These are phyloP conservation scores for Ibidorhyncha struthersii DNA, from an alignment of 2,113 vertebrate genomes.

Conservation along the genomic window DNA sequence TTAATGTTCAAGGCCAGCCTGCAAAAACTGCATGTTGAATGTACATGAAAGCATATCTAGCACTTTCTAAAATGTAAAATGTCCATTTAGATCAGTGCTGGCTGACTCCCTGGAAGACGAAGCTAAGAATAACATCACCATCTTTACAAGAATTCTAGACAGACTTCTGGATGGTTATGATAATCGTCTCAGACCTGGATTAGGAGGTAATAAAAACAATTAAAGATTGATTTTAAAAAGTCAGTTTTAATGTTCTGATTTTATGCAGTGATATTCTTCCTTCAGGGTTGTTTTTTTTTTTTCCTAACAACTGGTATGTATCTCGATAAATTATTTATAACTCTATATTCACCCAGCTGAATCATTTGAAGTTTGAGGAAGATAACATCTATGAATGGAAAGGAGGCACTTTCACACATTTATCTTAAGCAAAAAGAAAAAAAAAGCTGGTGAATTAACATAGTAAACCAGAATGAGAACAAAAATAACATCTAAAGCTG, in stretches of 20 bases:
- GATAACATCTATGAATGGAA: conserved; percentile 60
- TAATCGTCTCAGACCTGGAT: conserved; percentile 96
- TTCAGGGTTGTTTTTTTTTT: background rate
- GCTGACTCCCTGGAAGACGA: conserved; percentile 89
- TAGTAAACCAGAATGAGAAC: conserved; percentile 26
- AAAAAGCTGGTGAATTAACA: background rate
- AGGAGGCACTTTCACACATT: conserved; percentile 51
- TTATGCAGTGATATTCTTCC: conserved; percentile 36
- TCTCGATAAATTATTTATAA: conserved; percentile 61
- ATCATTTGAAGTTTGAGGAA: conserved; percentile 50
- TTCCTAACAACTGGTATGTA: background rate
- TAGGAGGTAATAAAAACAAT: conserved; percentile 88
- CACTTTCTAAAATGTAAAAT: conserved; percentile 70
- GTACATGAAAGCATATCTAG: conserved; percentile 2
- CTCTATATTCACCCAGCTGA: conserved; percentile 23
- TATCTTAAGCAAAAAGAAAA: conserved; percentile 30
- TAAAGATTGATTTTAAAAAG: conserved; percentile 17
- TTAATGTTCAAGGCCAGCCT: background rate
- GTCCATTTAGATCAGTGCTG: conserved; percentile 85
- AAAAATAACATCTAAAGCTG: conserved; percentile 23
- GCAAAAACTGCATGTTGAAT: background rate
- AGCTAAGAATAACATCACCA: conserved; percentile 97
- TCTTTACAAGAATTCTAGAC: conserved; percentile 98
- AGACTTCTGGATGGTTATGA: conserved; percentile 98
- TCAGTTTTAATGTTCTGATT: background rate